phyloP scores from a whole-genome alignment of 2,888 invertebrate species.

The Lucinisca nassula region DNA sequence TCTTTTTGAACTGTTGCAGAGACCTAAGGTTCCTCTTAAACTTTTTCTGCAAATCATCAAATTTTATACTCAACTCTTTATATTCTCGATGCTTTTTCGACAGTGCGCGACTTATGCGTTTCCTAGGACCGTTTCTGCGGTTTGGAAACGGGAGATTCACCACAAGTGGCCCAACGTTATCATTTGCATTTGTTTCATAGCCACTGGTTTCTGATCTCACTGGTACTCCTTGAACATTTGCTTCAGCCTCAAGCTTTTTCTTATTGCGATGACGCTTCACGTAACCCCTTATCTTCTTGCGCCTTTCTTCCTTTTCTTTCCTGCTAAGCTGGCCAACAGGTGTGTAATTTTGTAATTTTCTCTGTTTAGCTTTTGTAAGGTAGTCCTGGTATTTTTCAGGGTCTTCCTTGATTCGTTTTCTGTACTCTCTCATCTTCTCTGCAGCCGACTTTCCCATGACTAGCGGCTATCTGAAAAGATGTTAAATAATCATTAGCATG shows the following conservation, averaged over 20 bases:
- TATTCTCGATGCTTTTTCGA: not conserved
- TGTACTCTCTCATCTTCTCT: slow-evolving; percentile 9
- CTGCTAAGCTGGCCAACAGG: not conserved
- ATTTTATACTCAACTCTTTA: not conserved
- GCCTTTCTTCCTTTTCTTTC: not conserved
- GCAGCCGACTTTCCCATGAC: slow-evolving; percentile 33
- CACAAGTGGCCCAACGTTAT: not conserved
- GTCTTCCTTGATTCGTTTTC: slow-evolving; percentile 30
- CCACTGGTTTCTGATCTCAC: not conserved
- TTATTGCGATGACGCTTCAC: not conserved
- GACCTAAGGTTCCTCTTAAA: not conserved
- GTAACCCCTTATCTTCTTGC: not conserved
- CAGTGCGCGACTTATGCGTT: not conserved
- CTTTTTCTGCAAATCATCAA: not conserved
- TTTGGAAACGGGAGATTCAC: not conserved
- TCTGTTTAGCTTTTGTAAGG: slow-evolving; percentile 32
- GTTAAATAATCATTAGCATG: too few species aligned
- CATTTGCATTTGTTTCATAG: not conserved
- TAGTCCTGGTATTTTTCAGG: slow-evolving; percentile 9
- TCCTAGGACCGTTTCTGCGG: not conserved
- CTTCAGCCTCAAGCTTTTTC: not conserved
- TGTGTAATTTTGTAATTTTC: slow-evolving; percentile 2
- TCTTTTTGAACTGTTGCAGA: not conserved
- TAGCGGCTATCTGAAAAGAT: not conserved
- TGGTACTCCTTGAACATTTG: not conserved